phyloP scores from a whole-genome alignment of 92 coral and sea anemone genomes.

The Scolanthus callimorphus region DNA sequence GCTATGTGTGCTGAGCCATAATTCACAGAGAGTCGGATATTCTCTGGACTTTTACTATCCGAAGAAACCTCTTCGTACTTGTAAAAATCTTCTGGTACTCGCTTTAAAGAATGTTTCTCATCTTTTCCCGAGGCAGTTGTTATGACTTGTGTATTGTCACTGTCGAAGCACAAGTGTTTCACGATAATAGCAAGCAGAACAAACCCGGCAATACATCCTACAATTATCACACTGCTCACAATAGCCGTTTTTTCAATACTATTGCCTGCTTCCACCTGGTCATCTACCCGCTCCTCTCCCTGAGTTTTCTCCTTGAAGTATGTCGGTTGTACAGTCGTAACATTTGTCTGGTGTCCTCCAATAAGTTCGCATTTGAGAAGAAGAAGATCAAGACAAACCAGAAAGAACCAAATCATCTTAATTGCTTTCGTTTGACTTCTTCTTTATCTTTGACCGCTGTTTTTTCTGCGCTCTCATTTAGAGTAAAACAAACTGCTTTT shows the following conservation, averaged over 20 bases:
- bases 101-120: not conserved
- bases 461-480: no score
- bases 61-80: constrained; percentile 1
- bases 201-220: constrained; percentile 22
- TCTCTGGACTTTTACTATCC: no score
- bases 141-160: not conserved
- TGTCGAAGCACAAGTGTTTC: constrained; percentile 18
- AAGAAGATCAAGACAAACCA: not conserved
- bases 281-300: constrained; percentile 1
- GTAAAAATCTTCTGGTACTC: not conserved
- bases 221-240: constrained; percentile 16
- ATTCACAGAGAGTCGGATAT: no score
- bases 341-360: no score
- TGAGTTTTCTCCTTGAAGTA: no score
- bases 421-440: no score
- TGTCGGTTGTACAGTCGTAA: no score
- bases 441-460: no score
- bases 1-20: no score
- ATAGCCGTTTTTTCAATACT: constrained; percentile 9
- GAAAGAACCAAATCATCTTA: no score
- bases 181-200: constrained; percentile 18
- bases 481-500: no score
- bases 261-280: no score
- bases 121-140: not conserved
- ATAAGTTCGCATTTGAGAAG: not conserved